Conservation (phyloP, 2,113 vertebrate genomes). For the Oxyura jamaicensis region DNA sequence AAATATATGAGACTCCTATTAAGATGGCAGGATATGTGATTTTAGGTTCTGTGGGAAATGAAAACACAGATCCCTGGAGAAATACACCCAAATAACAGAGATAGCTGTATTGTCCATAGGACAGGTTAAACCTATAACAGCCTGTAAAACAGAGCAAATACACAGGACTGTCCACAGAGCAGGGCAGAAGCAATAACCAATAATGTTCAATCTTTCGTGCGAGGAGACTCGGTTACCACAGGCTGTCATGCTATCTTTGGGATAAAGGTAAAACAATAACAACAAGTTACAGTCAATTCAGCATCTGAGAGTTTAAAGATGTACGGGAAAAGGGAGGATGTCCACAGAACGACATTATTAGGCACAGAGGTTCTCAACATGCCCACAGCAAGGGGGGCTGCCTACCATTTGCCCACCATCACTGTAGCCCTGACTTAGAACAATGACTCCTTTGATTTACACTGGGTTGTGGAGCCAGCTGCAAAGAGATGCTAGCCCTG, state of each 20-base stretch:
- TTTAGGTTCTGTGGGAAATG: not conserved
- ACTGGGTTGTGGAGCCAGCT: not conserved
- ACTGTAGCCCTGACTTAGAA: not conserved
- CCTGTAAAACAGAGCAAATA: not conserved
- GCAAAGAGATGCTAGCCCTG: not conserved
- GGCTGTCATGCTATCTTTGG: not conserved
- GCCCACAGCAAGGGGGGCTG: not conserved
- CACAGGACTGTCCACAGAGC: not conserved
- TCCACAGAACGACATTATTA: not conserved
- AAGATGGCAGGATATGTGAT: not conserved
- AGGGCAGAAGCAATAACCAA: not conserved
- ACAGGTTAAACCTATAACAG: not conserved
- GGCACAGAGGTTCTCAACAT: rapidly evolving
- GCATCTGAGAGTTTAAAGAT: not conserved
- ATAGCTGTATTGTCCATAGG: not conserved
- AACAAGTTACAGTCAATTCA: not conserved
- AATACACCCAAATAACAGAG: not conserved
- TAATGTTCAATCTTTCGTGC: not conserved
- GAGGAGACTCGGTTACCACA: not conserved
- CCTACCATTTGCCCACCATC: not conserved
- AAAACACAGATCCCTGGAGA: not conserved
- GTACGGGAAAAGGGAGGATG: not conserved
- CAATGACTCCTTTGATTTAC: not conserved
- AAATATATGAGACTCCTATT: not conserved
- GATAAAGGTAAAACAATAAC: not conserved